phyloP scores from a whole-genome alignment of 2,888 invertebrate species.

The Polyommatus icarus region DNA sequence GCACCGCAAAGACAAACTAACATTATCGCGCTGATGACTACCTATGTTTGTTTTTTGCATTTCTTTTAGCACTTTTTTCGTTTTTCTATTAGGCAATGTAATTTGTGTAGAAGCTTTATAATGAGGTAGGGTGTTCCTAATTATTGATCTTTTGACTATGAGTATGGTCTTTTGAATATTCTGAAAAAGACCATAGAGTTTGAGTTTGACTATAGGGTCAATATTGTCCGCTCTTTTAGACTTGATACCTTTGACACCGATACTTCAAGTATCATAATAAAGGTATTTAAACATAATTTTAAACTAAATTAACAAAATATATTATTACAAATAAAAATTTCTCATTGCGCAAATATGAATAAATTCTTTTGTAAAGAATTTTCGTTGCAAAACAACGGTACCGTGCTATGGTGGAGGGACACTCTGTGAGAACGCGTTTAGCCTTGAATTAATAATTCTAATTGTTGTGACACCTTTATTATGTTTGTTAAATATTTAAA shows the following conservation, averaged over 20 bases:
- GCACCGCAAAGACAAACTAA: conserved; percentile 77
- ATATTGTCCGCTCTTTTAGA: no score
- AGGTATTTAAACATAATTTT: no score
- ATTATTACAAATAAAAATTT: background rate
- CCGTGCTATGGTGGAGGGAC: background rate
- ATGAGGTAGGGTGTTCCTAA: background rate
- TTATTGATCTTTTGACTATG: no score
- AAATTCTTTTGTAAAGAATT: background rate
- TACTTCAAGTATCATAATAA: no score
- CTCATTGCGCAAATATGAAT: background rate
- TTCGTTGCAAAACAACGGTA: conserved; percentile 2
- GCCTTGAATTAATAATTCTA: background rate
- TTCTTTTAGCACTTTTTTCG: conserved; percentile 21
- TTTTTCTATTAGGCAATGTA: background rate
- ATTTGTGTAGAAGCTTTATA: conserved; percentile 8
- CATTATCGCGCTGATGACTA: conserved; percentile 52
- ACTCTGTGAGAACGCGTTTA: background rate
- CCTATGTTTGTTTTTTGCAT: conserved; percentile 24
- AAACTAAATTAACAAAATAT: no score
- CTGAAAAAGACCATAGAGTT: no score
- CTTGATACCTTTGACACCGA: no score
- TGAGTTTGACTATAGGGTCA: no score
- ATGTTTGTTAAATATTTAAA: background rate
- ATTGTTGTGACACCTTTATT: conserved; percentile 6
- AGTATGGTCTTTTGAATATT: no score